These are phyloP conservation scores for Papilio elwesi DNA, from an alignment of 2,888 invertebrate species.

Conservation along the genomic window DNA sequence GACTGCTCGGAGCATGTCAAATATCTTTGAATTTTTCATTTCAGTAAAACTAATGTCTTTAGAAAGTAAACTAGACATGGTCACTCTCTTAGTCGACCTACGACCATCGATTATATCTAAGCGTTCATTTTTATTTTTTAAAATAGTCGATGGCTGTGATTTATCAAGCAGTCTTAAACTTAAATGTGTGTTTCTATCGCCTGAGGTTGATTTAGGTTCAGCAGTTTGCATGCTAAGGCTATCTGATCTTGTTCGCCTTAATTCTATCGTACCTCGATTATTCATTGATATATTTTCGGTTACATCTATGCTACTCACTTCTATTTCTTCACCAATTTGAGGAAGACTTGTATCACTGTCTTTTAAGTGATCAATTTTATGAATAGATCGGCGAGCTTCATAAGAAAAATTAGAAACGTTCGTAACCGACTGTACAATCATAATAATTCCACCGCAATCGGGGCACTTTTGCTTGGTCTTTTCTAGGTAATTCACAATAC, in stretches of 20 bases:
- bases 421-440: constrained; percentile 64
- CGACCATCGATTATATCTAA: constrained; percentile 32
- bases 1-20: constrained; percentile 66
- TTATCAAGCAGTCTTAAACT: constrained; percentile 41
- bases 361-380: constrained; percentile 35
- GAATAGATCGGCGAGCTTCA: constrained; percentile 22
- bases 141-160: constrained; percentile 57
- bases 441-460: constrained; percentile 74
- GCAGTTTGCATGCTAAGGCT: constrained; percentile 32
- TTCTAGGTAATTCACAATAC: constrained; percentile 79
- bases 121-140: constrained; percentile 56
- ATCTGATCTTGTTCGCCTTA: constrained; percentile 46
- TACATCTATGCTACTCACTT: constrained; percentile 37
- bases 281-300: constrained; percentile 8
- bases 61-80: constrained; percentile 58
- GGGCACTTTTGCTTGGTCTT: constrained; percentile 78
- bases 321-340: constrained; percentile 39
- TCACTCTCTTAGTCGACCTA: constrained; percentile 66
- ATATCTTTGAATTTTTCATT: constrained; percentile 53
- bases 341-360: constrained; percentile 28
- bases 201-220: constrained; percentile 37
- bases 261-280: constrained; percentile 28
- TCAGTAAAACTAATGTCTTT: constrained; percentile 48
- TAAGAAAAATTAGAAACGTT: constrained; percentile 46
- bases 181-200: constrained; percentile 39